Percentiles rank a stretch among this genome's conserved stretches.
Conservation (phyloP, 1,140 invertebrate genomes). For the Temnothorax nylanderi region DNA sequence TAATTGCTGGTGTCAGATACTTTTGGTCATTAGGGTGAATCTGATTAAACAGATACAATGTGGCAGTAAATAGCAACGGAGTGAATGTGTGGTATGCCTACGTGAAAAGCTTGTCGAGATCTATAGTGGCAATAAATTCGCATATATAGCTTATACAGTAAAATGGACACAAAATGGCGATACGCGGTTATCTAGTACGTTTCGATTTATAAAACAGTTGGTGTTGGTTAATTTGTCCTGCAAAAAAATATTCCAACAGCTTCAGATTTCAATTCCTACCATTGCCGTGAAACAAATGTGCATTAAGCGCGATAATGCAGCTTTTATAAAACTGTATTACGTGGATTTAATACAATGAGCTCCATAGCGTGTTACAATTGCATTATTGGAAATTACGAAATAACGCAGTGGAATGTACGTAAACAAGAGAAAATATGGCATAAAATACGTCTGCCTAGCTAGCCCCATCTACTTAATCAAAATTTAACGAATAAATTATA, state of each 20-base stretch:
- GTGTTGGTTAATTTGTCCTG: conserved; percentile 48
- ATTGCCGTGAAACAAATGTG: conserved; percentile 45
- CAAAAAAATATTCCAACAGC: conserved; percentile 45
- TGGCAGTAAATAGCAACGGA: conserved; percentile 14
- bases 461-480: no score
- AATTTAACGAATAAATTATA: no score
- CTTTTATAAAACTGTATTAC: conserved; percentile 46
- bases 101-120: conserved; percentile 43
- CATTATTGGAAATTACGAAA: conserved; percentile 36
- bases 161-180: conserved; percentile 50
- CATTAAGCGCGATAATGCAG: conserved; percentile 50
- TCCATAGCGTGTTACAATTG: conserved; percentile 3
- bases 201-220: conserved; percentile 46
- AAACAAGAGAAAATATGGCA: conserved; percentile 11
- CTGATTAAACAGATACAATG: conserved; percentile 43
- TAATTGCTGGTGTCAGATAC: not conserved
- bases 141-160: conserved; percentile 37
- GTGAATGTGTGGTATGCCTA: conserved; percentile 6
- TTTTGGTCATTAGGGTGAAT: conserved; percentile 15
- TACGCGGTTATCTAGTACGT: conserved; percentile 44
- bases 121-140: conserved; percentile 56
- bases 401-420: not conserved
- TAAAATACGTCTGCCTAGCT: not conserved
- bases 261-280: conserved; percentile 53
- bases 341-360: conserved; percentile 36